Base-by-base conservation (phyloP, 2,797 vertebrate genomes). In the Enoplosus armatus region DNA sequence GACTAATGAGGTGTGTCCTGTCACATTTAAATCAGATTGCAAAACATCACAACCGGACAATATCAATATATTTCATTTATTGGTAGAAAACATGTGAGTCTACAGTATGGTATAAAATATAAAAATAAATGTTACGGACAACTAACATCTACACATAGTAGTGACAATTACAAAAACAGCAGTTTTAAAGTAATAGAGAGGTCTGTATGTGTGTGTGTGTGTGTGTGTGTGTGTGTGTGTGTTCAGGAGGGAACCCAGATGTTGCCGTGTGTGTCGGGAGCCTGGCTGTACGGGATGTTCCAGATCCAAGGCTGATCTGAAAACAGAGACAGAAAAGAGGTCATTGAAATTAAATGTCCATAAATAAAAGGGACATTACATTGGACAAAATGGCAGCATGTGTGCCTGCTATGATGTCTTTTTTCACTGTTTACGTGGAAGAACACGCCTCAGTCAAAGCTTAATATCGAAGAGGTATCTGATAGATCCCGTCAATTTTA, bases 281-380 rank as follows among this genome's bases (percentile, higher is more conserved):
- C 96, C 31, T 96, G 93, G 63, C 80, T 94, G 82, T 99, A 96
- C 27, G 98, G 96, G 89, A 99, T 98, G 88, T 99, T 99, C 98
- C 98, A 99, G 92, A 99, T 97, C 98, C 98, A 99, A 0, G 98
- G 98, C 18, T 95, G 95, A 95, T 99, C 98, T 99, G 94, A 76
- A 85, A 86, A 73, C 27, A 88, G 29, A 75, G 22, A 79, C 79
- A 48, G 9, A 76, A 63, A 27, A 41, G 12, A 66, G 18, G 39
- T 39, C 39, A 62, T 24, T 43, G 0, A 51, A 27, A 61, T 41
- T 18, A 41, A 50, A 56, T 26, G n/a, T 24, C 55, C 50, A 20
- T 48, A 37, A 24, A 31, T 18, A 45, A 60, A 60, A 37, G 5
- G 11, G 11, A 37, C n/a, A 26, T 35, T 26, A 26, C 33, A 22